Evolutionary conservation across 2,888 invertebrate species (phyloP), one percentile per base, ranked within the genome.

Genomic region (Troides aeacus): DNA sequence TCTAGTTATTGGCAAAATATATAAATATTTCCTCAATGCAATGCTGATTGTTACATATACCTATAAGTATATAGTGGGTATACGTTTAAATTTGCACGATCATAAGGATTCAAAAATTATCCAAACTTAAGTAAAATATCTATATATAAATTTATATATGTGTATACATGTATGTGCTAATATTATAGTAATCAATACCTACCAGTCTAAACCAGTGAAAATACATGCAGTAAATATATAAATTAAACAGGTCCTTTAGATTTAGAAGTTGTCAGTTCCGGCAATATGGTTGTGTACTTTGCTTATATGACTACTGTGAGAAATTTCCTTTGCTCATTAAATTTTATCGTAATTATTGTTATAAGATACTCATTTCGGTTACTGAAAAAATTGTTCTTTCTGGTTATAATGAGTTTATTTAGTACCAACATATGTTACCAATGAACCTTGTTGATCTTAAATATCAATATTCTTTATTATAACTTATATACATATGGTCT

Each of bases 1-100:
- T 87, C 84, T 86, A 87, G 87, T 53, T 53, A 53, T 89, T 88
- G 84, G 88, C 90, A 86, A 83, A 87, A 86, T 18, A 66, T 85
- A 79, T 75, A 85, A 83, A 85, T 90, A 90, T 90, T 63, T 70
- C 66, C 91, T 88, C 87, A 90, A 83, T 76, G 79, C 88, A 88
- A 85, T 85, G 88, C 86, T 89, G 84, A 87, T 87, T 85, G 79
- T 84, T 81, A 80, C 77, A 67, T 72, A 7, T n/a, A 23, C 46
- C 3, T 53, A 53, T 53, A n/a, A 12, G 18, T 15, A 15, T 12
- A 46, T 30, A 30, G 2, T 30, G 30, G 30, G 3, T 30, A 30
- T 46, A 46, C 5, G 8, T 46, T 8, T 46, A 15, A 30, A 30
- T 30, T 46, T 36, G 57, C 56, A 57, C 42, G 24, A 56, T 56